These are phyloP conservation scores for Cancer borealis DNA, from an alignment of 2,888 invertebrate genomes.

Conservation along the genomic window DNA sequence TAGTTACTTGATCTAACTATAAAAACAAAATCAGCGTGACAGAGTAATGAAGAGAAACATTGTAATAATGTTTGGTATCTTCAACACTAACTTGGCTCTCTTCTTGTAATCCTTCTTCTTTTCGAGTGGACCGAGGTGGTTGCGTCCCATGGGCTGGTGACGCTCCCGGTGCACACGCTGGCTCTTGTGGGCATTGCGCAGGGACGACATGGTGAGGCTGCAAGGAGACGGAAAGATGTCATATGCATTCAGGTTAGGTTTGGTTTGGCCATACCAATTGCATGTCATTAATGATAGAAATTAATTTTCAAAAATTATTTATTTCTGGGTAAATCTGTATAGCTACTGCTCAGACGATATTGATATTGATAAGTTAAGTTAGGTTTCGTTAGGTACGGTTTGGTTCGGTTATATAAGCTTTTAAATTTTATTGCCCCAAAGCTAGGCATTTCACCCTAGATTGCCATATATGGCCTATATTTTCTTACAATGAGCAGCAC, in stretches of 20 bases:
- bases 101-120: conserved; percentile 93
- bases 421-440: no score
- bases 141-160: conserved; percentile 89
- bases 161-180: conserved; percentile 92
- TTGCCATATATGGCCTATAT: no score
- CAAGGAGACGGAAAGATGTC: neutral
- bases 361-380: no score
- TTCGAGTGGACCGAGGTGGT: conserved; percentile 90
- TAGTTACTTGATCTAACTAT: neutral
- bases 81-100: conserved; percentile 83
- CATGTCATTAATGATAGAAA: no score
- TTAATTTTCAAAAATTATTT: neutral
- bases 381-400: no score
- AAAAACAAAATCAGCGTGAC: neutral
- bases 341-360: no score
- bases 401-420: no score
- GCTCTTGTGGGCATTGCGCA: conserved; percentile 91
- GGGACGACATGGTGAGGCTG: conserved; percentile 87
- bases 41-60: neutral
- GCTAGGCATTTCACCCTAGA: no score
- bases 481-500: no score
- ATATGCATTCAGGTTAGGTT: neutral
- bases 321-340: no score
- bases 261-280: neutral
- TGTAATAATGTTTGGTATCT: neutral